Conservation (phyloP, 2,797 vertebrate genomes). For the Clamator glandarius region DNA sequence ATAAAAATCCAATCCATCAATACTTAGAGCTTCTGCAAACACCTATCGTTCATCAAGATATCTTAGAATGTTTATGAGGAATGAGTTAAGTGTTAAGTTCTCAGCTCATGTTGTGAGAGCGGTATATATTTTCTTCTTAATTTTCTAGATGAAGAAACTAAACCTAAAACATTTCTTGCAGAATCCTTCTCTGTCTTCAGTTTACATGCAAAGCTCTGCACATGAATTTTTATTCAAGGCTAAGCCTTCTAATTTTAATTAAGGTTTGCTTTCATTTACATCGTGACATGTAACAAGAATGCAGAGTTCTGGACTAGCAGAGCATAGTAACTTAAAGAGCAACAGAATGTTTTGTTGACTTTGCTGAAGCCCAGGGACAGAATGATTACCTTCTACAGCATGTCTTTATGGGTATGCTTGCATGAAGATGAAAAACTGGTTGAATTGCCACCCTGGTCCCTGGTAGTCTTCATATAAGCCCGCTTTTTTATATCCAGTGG, state of each 20-base stretch:
- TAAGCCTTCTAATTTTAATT: not conserved
- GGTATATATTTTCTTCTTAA: not conserved
- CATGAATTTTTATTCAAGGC: not conserved
- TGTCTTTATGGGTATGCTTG: not conserved
- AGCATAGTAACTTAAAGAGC: not conserved
- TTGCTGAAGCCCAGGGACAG: not conserved
- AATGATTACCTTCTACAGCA: not conserved
- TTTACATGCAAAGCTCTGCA: not conserved
- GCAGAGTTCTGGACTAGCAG: not conserved
- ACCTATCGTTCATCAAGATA: not conserved
- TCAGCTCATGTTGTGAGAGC: not conserved
- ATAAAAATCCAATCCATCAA: constrained; percentile 1
- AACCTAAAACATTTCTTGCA: not conserved
- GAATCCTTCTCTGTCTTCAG: not conserved
- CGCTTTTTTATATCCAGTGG: not conserved
- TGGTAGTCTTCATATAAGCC: not conserved
- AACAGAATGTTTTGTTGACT: not conserved
- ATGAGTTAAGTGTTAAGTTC: not conserved
- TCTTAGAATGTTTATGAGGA: not conserved
- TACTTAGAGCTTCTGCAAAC: not conserved
- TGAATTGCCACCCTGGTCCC: not conserved
- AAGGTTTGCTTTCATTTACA: not conserved
- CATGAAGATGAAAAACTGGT: not conserved
- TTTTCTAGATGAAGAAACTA: constrained; percentile 14
- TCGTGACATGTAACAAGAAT: not conserved